A percentile compares a stretch with the other conserved stretches of the same genome.
Conservation (phyloP, 2,797 vertebrate genomes). For the Gallinago solitaria region DNA sequence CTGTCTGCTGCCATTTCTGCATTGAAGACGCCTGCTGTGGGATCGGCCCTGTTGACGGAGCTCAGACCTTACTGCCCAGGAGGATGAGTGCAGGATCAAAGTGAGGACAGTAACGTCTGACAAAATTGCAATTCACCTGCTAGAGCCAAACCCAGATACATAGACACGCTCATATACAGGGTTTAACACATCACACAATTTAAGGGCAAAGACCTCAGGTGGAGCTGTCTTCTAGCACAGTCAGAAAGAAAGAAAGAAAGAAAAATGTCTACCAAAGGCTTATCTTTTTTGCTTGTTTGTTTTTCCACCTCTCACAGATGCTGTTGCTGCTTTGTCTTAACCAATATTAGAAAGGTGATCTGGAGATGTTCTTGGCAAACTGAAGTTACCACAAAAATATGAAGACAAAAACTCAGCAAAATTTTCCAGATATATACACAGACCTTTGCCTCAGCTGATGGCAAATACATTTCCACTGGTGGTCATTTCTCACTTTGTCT, state of each 20-base stretch:
- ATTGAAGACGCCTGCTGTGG: neutral
- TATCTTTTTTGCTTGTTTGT: neutral
- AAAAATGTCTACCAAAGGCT: neutral
- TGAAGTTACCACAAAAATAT: neutral
- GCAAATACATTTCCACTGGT: neutral
- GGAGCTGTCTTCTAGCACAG: neutral
- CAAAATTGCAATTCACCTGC: neutral
- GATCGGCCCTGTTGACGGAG: neutral
- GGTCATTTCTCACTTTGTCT: neutral
- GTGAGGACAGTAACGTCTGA: accelerated
- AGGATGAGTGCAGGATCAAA: neutral
- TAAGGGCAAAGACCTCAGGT: neutral
- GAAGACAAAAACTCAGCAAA: neutral
- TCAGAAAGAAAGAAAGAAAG: neutral
- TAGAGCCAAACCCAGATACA: neutral
- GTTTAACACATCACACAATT: neutral
- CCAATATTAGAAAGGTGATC: neutral
- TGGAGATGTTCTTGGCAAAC: neutral
- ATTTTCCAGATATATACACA: neutral
- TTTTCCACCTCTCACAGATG: neutral
- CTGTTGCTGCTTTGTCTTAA: neutral
- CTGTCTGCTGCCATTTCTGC: neutral
- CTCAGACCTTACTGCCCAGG: neutral
- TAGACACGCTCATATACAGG: neutral
- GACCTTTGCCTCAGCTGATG: neutral